Base-by-base conservation (phyloP, 1,140 invertebrate species). In the Pseudomyrmex concolor region DNA sequence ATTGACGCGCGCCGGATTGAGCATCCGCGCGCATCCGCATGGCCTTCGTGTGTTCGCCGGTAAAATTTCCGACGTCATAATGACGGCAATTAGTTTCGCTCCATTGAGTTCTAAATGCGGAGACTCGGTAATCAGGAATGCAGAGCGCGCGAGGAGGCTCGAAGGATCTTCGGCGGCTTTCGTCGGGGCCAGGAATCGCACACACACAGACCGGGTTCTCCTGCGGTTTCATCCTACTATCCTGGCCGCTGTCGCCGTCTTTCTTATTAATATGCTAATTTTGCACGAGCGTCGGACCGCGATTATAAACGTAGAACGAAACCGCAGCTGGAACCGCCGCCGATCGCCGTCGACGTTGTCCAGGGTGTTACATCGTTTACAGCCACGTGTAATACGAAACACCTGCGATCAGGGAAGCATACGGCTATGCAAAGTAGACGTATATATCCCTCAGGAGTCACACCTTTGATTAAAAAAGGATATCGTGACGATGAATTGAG, bases 221-320 rank as follows among this genome's bases (percentile, higher is more conserved):
- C 90, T 91, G 91, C 87, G 90, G 90, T 90, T 92, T 93, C 90
- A 91, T 94, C 92, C 93, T 94, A 93, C 86, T 94, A 92, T 89
- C 94, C 93, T 94, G 93, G 86, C 93, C 91, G 92, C 91, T 94
- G 93, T 94, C 93, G 91, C 91, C 92, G 90, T 87, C 88, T 91
- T 93, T 94, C 93, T 94, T 94, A 94, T 94, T 94, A 94, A 94
- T 94, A 94, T 94, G 93, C 93, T 94, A 94, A 94, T 94, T 94
- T 92, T 88, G 87, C 84, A 81, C 54, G 73, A 83, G 81, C 84
- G 74, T 60, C 45, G 60, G 66, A 5, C 71, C 77, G 54, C 73
- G 88, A 87, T 89, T 87, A 88, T 83, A 66, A 72, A 84, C n/a
- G 76, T 4, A 54, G 81, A 59, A 12, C 51, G 15, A 12, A 34